Percentiles rank a stretch among this genome's conserved stretches.
These are phyloP conservation scores for Gallinago nigripennis DNA, from an alignment of 2,797 vertebrate species.

Conservation along the genomic window DNA sequence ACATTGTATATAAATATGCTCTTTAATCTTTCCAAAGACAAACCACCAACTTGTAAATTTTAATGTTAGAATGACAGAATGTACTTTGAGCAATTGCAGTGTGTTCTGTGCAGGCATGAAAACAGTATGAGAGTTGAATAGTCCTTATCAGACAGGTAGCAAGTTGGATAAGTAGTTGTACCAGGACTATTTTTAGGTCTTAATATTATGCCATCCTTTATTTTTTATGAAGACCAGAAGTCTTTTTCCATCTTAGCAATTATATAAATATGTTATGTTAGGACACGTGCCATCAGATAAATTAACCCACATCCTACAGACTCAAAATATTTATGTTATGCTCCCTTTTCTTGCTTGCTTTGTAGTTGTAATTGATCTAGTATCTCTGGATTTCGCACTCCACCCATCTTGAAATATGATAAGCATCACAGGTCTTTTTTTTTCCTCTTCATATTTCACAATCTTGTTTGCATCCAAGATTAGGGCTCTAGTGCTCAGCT, in stretches of 20 bases:
- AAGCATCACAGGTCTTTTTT: not conserved
- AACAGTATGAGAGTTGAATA: not conserved
- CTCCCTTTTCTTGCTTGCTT: conserved; percentile 26
- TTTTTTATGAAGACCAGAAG: not conserved
- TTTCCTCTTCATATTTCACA: conserved; percentile 15
- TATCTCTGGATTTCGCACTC: conserved; percentile 37
- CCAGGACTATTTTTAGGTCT: not conserved
- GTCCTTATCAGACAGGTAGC: not conserved
- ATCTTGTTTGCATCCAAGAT: conserved; percentile 8
- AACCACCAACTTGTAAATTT: not conserved
- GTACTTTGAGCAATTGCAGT: not conserved
- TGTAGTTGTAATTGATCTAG: conserved; percentile 25
- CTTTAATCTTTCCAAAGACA: not conserved
- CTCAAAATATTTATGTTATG: conserved; percentile 62
- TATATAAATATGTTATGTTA: not conserved
- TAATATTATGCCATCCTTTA: not conserved
- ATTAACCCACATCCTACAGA: conserved; percentile 42
- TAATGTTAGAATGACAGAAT: not conserved
- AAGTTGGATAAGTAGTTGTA: not conserved
- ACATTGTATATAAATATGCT: not conserved
- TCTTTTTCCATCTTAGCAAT: not conserved
- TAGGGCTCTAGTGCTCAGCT: not conserved
- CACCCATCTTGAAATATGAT: conserved; percentile 35
- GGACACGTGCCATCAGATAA: not conserved
- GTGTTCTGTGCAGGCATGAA: not conserved